These are phyloP conservation scores for Anabas testudineus DNA, from an alignment of 2,797 vertebrate species.

Conservation along the genomic window DNA sequence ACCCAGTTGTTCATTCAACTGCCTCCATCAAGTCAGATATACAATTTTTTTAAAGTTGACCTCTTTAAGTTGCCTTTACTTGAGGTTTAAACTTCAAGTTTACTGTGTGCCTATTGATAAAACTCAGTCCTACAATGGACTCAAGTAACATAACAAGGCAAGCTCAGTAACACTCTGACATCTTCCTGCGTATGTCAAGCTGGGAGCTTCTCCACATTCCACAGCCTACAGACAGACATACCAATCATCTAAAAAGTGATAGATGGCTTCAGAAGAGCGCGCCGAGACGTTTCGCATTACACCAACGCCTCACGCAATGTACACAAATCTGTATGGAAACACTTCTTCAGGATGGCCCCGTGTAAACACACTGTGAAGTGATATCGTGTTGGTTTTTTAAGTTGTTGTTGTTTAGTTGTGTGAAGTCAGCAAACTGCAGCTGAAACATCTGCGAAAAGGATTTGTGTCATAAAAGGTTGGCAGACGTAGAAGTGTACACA, in stretches of 20 bases:
- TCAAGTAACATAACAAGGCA: constrained; percentile 51
- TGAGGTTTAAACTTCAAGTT: background rate
- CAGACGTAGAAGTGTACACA: too few species aligned
- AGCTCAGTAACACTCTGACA: background rate
- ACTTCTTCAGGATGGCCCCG: constrained; percentile 9
- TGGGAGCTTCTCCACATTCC: constrained; percentile 66
- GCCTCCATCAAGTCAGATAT: background rate
- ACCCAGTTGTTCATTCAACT: background rate
- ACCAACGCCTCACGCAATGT: constrained; percentile 7
- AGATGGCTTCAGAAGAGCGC: constrained; percentile 59
- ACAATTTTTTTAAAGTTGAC: constrained; percentile 4
- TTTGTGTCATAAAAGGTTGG: too few species aligned
- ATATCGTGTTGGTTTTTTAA: background rate
- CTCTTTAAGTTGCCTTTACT: background rate
- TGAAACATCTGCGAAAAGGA: constrained; percentile 49
- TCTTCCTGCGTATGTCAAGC: constrained; percentile 34
- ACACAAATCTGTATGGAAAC: constrained; percentile 63
- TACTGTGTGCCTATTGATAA: background rate
- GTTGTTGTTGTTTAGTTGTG: too few species aligned
- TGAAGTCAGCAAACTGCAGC: constrained; percentile 1
- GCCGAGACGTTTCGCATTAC: constrained; percentile 54
- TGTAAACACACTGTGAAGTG: constrained; percentile 27
- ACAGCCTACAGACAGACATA: constrained; percentile 56
- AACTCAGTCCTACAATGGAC: constrained; percentile 9
- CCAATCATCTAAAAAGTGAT: constrained; percentile 70